Evolutionary conservation across 2,888 invertebrate species (phyloP), one percentile per base, ranked within the genome.

Genomic region (Latrodectus elegans): DNA sequence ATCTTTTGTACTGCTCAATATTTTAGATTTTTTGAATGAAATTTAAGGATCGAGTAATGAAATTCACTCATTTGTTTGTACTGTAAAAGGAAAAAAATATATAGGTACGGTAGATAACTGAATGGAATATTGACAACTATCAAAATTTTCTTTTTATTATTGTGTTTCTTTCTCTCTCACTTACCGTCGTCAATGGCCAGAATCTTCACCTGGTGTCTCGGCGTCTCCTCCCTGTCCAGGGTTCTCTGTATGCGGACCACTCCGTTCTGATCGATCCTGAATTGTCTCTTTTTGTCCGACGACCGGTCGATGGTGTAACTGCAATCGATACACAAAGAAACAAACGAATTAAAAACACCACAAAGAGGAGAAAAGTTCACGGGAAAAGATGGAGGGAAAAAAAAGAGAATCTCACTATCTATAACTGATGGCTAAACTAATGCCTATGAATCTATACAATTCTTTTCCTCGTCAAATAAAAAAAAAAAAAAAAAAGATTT

Each of bases 131-230:
- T 6, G 3, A 1, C 38, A 6, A 38, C 38, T 4, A 38, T 38
- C 38, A 38, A 38, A 2, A 6, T 38, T 38, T 38, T 38, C 38
- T 38, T 38, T 38, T 6, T 4, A 38, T 38, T 38, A 38, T 6
- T 38, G 38, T 38, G 38, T 38, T 38, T 38, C 4, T 6, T 6
- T 22, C 3, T 6, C 11, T 10, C 17, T 14, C 22, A 75, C 79
- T 68, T 89, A 74, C 90, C 98, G 92, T 97, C 97, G 92, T 98
- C 98, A 91, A 97, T 97, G 8, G 98, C 98, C 91, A 98, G 94
- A 90, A 98, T 97, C 93, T 97, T 97, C 11, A 98, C 97, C 94
- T 97, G 97, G 94, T 99, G 98, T 75, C 97, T 94, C 0, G 97
- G 97, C 12, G 97, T 97, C 91, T 98, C 97, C 93, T 99, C 99